Conservation (phyloP, 2,113 vertebrate genomes). For the Prietella phreatophila region DNA sequence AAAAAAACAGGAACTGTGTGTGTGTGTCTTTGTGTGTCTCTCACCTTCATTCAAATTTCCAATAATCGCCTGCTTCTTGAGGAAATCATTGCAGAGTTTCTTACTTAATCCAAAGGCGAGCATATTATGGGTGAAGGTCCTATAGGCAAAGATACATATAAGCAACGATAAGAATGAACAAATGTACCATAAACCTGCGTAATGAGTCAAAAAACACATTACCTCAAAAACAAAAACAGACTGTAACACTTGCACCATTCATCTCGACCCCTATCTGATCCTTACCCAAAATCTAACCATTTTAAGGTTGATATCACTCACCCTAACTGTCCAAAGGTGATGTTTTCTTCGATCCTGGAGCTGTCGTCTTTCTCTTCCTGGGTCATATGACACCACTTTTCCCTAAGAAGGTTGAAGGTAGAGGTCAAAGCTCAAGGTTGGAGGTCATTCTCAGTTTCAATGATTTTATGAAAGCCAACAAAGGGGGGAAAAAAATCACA, state of each 20-base stretch:
- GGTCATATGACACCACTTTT: slow-evolving; percentile 98
- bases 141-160: slow-evolving; percentile 61
- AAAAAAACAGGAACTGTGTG: neutral
- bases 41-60: slow-evolving; percentile 92
- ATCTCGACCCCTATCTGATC: neutral
- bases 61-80: slow-evolving; percentile 96
- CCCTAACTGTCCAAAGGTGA: slow-evolving; percentile 96
- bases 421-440: slow-evolving; percentile 43
- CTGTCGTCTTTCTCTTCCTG: slow-evolving; percentile 90
- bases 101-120: slow-evolving; percentile 89
- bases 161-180: neutral
- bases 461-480: neutral
- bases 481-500: slow-evolving; percentile 4
- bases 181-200: neutral
- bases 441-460: slow-evolving; percentile 9
- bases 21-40: neutral
- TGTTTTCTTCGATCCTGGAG: slow-evolving; percentile 93
- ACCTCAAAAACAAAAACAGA: neutral
- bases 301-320: slow-evolving; percentile 57
- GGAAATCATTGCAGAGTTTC: slow-evolving; percentile 91
- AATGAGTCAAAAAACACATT: neutral
- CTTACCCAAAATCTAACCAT: neutral
- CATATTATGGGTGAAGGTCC: slow-evolving; percentile 98
- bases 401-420: slow-evolving; percentile 73
- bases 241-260: neutral